Evolutionary conservation across 1,140 invertebrate species (phyloP), one percentile per base, ranked within the genome.

Genomic region (Heliconius nattereri): DNA sequence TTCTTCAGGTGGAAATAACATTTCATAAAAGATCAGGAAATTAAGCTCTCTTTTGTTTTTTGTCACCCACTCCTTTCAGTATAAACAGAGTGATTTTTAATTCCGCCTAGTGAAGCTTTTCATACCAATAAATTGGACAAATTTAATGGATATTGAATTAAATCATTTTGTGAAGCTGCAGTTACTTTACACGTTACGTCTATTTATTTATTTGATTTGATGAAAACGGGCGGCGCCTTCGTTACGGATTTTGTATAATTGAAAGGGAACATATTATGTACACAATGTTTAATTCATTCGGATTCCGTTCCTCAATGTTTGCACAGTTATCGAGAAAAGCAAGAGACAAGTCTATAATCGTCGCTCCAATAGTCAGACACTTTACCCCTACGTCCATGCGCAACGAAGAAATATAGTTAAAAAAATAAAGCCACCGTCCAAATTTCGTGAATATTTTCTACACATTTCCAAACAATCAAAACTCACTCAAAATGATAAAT

Each of bases 11-110:
- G 71, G 45, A 73, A 73, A 78, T 57, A 40, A 74, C 45, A 74
- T 60, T 78, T 78, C 16, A 73, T 29, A 37, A 78, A 60, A 13
- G 49, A 57, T 9, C 78, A 78, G 77, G 77, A 78, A 74, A 78
- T 78, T 78, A 78, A 78, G 29, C 23, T 52, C 19, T 78, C 71
- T 66, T 74, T 74, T 74, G 54, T 78, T 78, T 52, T 66, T 78
- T 66, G 72, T 66, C 78, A 78, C 71, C 78, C 37, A 35, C 49
- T 20, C 11, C 37, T 57, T 72, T 71, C 76, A 60, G 32, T 13
- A 7, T 13, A 32, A 45, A 40, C n/a, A 37, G 45, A 78, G 76
- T 66, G 76, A 78, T 78, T 78, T 73, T 72, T 71, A 29, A 78
- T 73, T 72, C 71, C 54, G 71, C 71, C 71, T 78, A 57, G 52